A percentile compares a stretch with the other conserved stretches of the same genome.
These are phyloP conservation scores for Noctuana brunneofusca DNA, from an alignment of 2,888 invertebrate species.

Conservation along the genomic window DNA sequence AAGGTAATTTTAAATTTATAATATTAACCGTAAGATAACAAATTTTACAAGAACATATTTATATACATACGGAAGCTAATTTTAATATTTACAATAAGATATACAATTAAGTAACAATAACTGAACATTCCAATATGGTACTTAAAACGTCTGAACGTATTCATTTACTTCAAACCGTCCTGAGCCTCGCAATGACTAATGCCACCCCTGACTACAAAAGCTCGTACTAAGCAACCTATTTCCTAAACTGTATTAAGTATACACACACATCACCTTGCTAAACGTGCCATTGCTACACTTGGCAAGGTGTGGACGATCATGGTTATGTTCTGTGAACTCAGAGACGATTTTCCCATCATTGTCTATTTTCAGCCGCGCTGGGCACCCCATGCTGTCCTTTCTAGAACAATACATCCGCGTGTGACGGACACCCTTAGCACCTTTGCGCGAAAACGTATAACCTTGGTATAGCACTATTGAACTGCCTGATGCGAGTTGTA, in stretches of 20 bases:
- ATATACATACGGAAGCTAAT: too few species aligned
- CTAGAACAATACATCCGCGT: constrained; percentile 25
- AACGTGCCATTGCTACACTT: constrained; percentile 1
- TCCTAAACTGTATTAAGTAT: neutral
- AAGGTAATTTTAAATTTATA: too few species aligned
- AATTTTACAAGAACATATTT: too few species aligned
- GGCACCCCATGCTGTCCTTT: constrained; percentile 40
- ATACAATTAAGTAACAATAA: too few species aligned
- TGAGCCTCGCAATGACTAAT: too few species aligned
- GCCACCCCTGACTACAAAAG: too few species aligned
- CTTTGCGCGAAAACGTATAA: constrained; percentile 41
- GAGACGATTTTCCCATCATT: constrained; percentile 38
- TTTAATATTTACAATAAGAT: too few species aligned
- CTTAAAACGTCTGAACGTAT: too few species aligned
- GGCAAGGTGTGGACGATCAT: constrained; percentile 37
- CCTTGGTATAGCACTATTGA: neutral
- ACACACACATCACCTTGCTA: constrained; percentile 7
- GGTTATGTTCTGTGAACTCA: constrained; percentile 41
- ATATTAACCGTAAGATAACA: too few species aligned
- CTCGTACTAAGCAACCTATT: too few species aligned
- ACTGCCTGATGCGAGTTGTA: neutral
- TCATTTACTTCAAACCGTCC: too few species aligned
- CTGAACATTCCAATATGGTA: too few species aligned
- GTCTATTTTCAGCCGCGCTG: constrained; percentile 41
- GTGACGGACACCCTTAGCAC: neutral